Conservation (phyloP, 2,888 invertebrate genomes). For the Microctonus brassicae region DNA sequence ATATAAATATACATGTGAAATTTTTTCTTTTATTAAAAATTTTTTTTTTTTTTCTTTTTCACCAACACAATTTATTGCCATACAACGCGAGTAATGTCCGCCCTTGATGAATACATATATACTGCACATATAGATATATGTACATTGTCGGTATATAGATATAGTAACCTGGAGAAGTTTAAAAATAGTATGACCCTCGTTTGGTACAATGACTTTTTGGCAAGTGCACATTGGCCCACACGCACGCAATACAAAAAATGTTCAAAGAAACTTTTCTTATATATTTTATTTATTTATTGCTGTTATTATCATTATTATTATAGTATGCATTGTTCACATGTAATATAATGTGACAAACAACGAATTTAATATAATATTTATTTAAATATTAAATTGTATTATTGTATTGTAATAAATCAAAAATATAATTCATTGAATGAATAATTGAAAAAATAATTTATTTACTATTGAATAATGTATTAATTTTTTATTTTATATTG, state of each 20-base stretch:
- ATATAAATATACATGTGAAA: no score
- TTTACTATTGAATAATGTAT: no score
- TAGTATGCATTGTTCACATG: neutral
- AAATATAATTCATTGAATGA: no score
- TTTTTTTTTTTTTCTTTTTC: no score
- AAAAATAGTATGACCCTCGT: constrained; percentile 6
- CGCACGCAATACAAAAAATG: neutral
- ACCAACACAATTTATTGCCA: neutral
- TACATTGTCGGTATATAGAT: neutral
- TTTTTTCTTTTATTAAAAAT: no score
- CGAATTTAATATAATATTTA: neutral
- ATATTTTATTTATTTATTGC: neutral
- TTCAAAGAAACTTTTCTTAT: neutral
- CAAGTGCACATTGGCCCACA: neutral
- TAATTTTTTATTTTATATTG: no score
- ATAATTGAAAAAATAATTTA: no score
- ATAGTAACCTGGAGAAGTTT: neutral
- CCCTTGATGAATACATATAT: neutral
- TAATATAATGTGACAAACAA: neutral
- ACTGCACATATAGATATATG: no score
- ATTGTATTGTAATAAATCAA: no score
- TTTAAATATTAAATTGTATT: no score
- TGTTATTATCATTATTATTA: neutral
- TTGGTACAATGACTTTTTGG: constrained; percentile 6
- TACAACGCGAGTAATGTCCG: neutral